phyloP scores from a whole-genome alignment of 2,888 invertebrate genomes.

The Diplolepis rosae region DNA sequence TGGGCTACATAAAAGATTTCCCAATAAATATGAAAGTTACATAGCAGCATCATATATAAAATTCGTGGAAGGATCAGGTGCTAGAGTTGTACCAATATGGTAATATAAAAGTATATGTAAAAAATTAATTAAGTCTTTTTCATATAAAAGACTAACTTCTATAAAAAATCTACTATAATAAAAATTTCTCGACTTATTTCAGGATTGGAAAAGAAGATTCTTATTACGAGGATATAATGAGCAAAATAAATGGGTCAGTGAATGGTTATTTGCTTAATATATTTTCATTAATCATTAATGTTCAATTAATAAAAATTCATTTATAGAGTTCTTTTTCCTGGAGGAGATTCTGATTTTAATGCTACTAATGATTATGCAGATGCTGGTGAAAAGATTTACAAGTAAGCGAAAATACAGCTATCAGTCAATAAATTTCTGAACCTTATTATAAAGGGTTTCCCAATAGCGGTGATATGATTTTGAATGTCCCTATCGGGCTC shows the following conservation, averaged over 20 bases:
- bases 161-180: too few relatives aligned
- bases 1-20: conserved; percentile 64
- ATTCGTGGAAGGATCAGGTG: conserved; percentile 89
- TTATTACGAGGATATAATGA: conserved; percentile 79
- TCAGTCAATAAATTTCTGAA: too few relatives aligned
- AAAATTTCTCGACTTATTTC: conserved; percentile 63
- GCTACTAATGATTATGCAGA: conserved; percentile 84
- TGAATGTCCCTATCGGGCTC: too few relatives aligned
- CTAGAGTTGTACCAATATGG: conserved; percentile 90
- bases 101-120: conserved; percentile 67
- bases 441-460: too few relatives aligned
- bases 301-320: conserved; percentile 4
- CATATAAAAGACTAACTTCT: too few relatives aligned
- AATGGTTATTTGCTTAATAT: too few relatives aligned
- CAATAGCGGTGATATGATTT: too few relatives aligned
- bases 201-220: conserved; percentile 78
- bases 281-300: too few relatives aligned
- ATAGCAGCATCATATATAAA: conserved; percentile 93
- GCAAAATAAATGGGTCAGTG: conserved; percentile 82
- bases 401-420: conserved; percentile 56
- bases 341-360: conserved; percentile 85
- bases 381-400: conserved; percentile 80
- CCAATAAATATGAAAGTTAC: conserved; percentile 76
- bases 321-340: conserved; percentile 86
- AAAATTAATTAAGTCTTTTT: neutral